Conservation (phyloP, 2,113 vertebrate genomes). For the Spilogale gracilis region DNA sequence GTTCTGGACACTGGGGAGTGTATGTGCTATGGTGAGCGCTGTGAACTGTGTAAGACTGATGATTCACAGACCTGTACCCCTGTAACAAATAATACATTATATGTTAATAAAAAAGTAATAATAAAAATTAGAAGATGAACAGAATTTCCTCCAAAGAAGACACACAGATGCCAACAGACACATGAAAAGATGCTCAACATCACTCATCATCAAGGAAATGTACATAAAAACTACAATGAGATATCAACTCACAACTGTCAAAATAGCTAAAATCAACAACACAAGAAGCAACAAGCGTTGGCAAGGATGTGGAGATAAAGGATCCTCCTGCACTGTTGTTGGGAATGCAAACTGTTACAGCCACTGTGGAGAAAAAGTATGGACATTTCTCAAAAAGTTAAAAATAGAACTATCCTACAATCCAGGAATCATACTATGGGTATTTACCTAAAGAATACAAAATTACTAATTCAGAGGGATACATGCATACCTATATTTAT, state of each 20-base stretch:
- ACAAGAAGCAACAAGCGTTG: background rate
- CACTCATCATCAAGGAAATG: background rate
- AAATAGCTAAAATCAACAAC: background rate
- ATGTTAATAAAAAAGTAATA: too few relatives aligned
- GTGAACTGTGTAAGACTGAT: too few relatives aligned
- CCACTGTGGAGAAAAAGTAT: background rate
- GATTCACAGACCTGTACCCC: too few relatives aligned
- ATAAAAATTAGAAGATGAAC: too few relatives aligned
- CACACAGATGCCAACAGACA: background rate
- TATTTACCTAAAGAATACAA: background rate
- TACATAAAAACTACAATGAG: background rate
- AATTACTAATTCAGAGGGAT: background rate
- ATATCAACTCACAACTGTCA: background rate
- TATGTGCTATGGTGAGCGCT: too few relatives aligned
- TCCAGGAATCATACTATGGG: background rate
- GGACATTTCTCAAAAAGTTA: background rate
- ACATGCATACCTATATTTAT: background rate
- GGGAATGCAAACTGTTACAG: background rate
- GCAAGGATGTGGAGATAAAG: background rate
- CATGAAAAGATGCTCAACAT: background rate
- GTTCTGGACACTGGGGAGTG: too few relatives aligned
- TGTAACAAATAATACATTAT: too few relatives aligned
- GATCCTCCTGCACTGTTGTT: background rate
- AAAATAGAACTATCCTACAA: background rate
- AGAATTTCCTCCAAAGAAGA: background rate